Evolutionary conservation across 1,140 invertebrate species (phyloP), one percentile per base, ranked within the genome.

Genomic region (Pollicipes pollicipes): DNA sequence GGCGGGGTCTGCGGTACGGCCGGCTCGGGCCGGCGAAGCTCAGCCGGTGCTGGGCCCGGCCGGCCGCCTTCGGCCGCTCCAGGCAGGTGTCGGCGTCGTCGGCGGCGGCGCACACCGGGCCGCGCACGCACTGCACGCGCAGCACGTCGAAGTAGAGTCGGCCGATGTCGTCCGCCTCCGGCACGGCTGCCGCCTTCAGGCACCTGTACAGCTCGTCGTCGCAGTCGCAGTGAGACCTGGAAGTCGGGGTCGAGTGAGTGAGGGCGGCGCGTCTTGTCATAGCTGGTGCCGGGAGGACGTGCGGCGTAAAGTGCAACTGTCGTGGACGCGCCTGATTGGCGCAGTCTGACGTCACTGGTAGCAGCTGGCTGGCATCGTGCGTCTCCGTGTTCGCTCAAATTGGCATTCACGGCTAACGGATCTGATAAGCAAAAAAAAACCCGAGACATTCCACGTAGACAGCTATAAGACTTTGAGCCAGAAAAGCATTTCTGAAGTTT

Each of bases 61-160:
- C 45, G 45, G 13, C 17, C 35, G 35, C 35, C 45, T 58, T 58
- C 45, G 13, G 45, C 2, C 45, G 6, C 45, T 58, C 45, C 45
- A 58, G 45, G 24, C 45, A 58, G 45, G 45, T 21, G 45, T 58
- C 45, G 8, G 45, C 45, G 21, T 10, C 2, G 13, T 58, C 45
- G 45, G 13, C 6, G 17, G 45, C 13, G 3, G 8, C 45, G 21
- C 45, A 58, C 45, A 58, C 17, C 17, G 13, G 8, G 13, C 45
- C 45, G 13, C 24, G 45, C 69, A 93, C 80, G 73, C 91, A 94
- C 13, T 88, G 86, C 27, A 89, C 85, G 79, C 86, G 84, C 58
- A 93, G 83, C 72, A 94, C 77, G 77, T 94, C 93, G 79, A 94
- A 95, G 75, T 92, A 95, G 69, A 94, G 86, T 73, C 88, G 88